Evolutionary conservation across 2,113 vertebrate genomes (phyloP), one percentile per base, ranked within the genome.

Genomic region (Cacatua alba): DNA sequence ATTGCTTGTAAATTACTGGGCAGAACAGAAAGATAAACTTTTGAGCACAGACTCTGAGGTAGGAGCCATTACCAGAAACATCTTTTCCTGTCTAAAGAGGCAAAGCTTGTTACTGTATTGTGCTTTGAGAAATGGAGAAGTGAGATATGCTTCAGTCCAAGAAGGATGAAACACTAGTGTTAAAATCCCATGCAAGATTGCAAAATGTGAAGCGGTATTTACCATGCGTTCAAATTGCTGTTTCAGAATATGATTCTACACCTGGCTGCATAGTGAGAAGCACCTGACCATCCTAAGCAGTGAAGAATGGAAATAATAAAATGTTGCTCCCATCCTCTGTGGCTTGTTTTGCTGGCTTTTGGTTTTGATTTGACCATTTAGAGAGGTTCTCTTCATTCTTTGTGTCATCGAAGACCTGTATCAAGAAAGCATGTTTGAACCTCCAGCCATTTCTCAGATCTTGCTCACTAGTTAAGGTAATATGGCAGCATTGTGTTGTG

Each of bases 1-100:
- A 46, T 74, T 92, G 51, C 21, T 83, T 24, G 19, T 94, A 83
- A 83, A 70, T 84, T 74, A 71, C 43, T 75, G 20, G 16, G 35
- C 55, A 82, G 53, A 92, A 82, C 23, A 75, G 72, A 84, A 92
- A 60, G 29, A 17, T 39, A 84, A 46, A 5, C 17, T 89, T 70
- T 68, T 79, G 20, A 82, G 29, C 69, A 52, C 2, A 11, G 25
- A n/a, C 29, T 88, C 24, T 49, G 57, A 90, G 49, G 24, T 80
- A 82, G 18, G 8, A 72, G 17, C 29, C 25, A 37, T 70, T 62
- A 57, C 18, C 74, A 65, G 35, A 59, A 78, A 20, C 6, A 3
- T 0, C 0, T 63, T 64, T 88, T 64, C 41, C 75, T 88, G 13
- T 35, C 44, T 20, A 3, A 12, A 64, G n/a, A 74, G 35, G 14